A percentile compares a stretch with the other conserved stretches of the same genome.
Conservation (phyloP, 2,113 vertebrate species). For the Cairina moschata region DNA sequence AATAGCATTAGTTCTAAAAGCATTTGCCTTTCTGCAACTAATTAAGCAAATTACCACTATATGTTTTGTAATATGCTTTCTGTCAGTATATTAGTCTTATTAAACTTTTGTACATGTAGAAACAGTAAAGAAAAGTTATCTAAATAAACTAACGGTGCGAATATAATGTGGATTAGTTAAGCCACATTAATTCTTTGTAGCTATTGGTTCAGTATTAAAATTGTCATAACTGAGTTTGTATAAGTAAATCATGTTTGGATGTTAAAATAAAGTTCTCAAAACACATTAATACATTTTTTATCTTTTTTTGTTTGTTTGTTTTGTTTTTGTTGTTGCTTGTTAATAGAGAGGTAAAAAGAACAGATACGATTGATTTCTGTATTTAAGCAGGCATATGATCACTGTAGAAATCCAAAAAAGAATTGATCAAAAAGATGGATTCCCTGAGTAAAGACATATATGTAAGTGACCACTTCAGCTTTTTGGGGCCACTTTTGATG, state of each 20-base stretch:
- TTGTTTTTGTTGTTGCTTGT: neutral
- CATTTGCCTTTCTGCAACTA: neutral
- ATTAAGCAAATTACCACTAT: neutral
- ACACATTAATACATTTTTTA: neutral
- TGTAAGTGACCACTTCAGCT: neutral
- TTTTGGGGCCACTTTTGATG: neutral
- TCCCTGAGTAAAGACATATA: neutral
- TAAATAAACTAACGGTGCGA: neutral
- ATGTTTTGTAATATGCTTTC: neutral
- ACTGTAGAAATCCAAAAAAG: neutral
- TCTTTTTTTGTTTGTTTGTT: neutral
- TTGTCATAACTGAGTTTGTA: neutral
- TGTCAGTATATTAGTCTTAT: neutral
- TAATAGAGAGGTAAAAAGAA: neutral
- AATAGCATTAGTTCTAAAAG: neutral
- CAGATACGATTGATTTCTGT: neutral
- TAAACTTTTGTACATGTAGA: neutral
- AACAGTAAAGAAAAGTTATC: neutral
- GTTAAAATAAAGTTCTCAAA: neutral
- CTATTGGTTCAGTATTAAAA: neutral
- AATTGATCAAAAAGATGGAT: neutral
- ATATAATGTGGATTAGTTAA: neutral
- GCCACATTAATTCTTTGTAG: neutral
- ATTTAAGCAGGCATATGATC: neutral
- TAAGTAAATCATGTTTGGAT: neutral